phyloP scores from a whole-genome alignment of 2,888 invertebrate species.

The Leptinotarsa juncta region DNA sequence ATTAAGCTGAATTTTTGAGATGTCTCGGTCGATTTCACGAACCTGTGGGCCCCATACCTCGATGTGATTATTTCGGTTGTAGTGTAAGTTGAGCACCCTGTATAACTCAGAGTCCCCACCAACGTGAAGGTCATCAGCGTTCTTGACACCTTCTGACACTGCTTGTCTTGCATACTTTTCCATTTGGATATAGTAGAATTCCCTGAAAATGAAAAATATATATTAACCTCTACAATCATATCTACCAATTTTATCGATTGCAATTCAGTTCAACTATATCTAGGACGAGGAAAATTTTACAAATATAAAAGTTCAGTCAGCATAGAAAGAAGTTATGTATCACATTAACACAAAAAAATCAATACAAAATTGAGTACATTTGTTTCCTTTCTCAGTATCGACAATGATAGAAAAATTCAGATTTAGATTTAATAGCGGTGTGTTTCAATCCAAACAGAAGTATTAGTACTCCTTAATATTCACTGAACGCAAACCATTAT shows the following conservation, averaged over 20 bases:
- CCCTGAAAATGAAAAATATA: constrained; percentile 76
- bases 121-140: constrained; percentile 92
- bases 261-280: background rate
- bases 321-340: too few species aligned
- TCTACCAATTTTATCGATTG: background rate
- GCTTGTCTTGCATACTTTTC: constrained; percentile 99
- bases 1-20: constrained; percentile 44
- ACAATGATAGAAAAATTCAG: too few species aligned
- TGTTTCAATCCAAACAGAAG: background rate
- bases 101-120: constrained; percentile 97
- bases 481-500: constrained; percentile 30
- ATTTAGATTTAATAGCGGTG: background rate
- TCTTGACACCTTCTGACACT: constrained; percentile 95
- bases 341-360: too few species aligned
- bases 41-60: constrained; percentile 84
- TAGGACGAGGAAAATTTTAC: background rate
- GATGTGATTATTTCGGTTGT: constrained; percentile 97
- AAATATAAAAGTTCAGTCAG: too few species aligned
- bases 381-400: background rate
- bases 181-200: constrained; percentile 99
- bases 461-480: constrained; percentile 40
- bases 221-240: background rate
- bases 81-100: constrained; percentile 97
- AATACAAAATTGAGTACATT: background rate
- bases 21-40: constrained; percentile 67